Evolutionary conservation across 1,140 invertebrate species (phyloP).

Genomic region (Drosophila subobscura): DNA sequence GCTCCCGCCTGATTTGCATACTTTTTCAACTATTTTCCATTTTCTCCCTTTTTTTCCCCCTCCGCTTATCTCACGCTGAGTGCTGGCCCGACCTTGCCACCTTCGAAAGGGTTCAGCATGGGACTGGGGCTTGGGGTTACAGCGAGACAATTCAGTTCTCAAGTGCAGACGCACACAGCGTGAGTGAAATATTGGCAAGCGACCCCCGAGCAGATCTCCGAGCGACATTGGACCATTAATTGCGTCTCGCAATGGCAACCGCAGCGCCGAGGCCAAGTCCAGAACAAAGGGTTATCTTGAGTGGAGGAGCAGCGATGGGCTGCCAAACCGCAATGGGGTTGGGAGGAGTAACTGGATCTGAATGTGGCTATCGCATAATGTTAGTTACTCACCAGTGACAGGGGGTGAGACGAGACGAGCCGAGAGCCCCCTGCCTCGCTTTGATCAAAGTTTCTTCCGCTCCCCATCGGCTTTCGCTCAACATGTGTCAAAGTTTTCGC

Average conservation of each 20-base stretch:
- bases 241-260: conserved; percentile 59
- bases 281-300: conserved; percentile 59
- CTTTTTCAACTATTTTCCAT: conserved; percentile 75
- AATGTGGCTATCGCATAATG: conserved; percentile 49
- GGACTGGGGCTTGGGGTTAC: conserved; percentile 33
- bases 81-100: conserved; percentile 19
- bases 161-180: conserved; percentile 43
- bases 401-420: too few species aligned
- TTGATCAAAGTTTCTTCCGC: conserved; percentile 33
- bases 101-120: conserved; percentile 37
- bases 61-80: conserved; percentile 62
- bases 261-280: conserved; percentile 49
- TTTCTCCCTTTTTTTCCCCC: conserved; percentile 1
- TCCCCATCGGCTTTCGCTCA: conserved; percentile 26
- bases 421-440: conserved; percentile 26
- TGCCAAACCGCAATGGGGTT: conserved; percentile 27
- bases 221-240: conserved; percentile 52
- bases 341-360: conserved; percentile 28
- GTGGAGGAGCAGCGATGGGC: conserved; percentile 3
- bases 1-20: conserved; percentile 66
- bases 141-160: conserved; percentile 53
- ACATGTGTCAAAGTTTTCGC: conserved; percentile 78
- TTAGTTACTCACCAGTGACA: conserved; percentile 21
- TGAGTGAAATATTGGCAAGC: conserved; percentile 35
- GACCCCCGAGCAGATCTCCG: conserved; percentile 22